Percentiles rank a stretch among this genome's conserved stretches.
These are phyloP conservation scores for Tethea ocularis DNA, from an alignment of 2,888 invertebrate species.

Conservation along the genomic window DNA sequence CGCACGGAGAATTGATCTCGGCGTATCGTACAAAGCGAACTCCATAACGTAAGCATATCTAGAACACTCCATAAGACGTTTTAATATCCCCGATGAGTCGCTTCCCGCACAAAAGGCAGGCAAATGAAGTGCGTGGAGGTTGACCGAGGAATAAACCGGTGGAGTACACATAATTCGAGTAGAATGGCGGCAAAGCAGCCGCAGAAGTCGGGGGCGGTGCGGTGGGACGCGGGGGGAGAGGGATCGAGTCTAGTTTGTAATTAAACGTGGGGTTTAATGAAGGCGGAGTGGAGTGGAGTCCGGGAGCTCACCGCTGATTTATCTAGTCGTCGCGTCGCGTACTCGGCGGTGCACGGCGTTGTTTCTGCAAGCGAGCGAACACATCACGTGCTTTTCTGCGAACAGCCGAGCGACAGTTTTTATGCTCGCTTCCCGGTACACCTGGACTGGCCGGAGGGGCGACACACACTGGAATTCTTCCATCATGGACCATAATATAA, in stretches of 20 bases:
- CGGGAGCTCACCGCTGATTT: slow-evolving; percentile 42
- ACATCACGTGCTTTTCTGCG: slow-evolving; percentile 31
- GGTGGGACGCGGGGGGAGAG: slow-evolving; percentile 14
- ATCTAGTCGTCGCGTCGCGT: slow-evolving; percentile 37
- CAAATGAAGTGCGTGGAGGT: slow-evolving; percentile 41
- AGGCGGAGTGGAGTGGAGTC: slow-evolving; percentile 39
- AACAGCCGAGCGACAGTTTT: slow-evolving; percentile 38
- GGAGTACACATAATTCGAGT: slow-evolving; percentile 13
- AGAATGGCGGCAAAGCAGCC: slow-evolving; percentile 20
- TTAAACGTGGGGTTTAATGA: slow-evolving; percentile 62
- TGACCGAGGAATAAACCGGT: slow-evolving; percentile 20
- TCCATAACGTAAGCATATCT: background rate
- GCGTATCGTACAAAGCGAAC: background rate
- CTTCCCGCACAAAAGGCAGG: slow-evolving; percentile 12
- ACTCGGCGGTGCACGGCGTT: background rate
- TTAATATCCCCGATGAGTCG: background rate
- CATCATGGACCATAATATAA: background rate
- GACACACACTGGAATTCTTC: background rate
- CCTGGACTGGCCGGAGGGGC: slow-evolving; percentile 5
- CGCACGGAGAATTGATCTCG: background rate
- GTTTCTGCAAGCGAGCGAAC: background rate
- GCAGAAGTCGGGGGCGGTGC: slow-evolving; percentile 11
- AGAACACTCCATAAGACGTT: background rate
- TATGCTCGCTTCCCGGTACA: slow-evolving; percentile 36
- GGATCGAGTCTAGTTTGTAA: slow-evolving; percentile 45